These are phyloP conservation scores for Acleris emargana DNA, from an alignment of 2,888 invertebrate species.

Conservation along the genomic window DNA sequence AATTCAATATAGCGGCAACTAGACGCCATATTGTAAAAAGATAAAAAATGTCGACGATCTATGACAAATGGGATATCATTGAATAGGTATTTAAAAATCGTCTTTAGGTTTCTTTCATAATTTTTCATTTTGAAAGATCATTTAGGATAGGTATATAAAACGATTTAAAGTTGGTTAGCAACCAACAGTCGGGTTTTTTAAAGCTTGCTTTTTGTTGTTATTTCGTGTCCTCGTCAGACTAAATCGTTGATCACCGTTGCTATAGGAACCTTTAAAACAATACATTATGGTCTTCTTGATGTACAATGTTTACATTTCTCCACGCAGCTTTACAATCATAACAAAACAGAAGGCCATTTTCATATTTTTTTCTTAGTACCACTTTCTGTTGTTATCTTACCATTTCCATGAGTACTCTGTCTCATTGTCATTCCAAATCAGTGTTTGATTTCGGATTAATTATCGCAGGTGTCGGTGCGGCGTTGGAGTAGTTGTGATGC, in stretches of 20 bases:
- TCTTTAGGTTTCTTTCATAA: no score
- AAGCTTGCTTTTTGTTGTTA: no score
- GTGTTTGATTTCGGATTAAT: constrained; percentile 55
- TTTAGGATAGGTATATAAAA: no score
- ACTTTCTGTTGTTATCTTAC: not conserved
- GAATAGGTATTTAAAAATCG: no score
- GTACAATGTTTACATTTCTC: not conserved
- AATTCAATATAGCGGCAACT: no score
- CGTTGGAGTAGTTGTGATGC: constrained; percentile 63
- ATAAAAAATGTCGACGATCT: no score
- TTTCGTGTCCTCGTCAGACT: not conserved
- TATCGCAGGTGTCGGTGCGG: constrained; percentile 55
- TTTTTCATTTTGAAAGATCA: no score
- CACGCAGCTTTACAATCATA: not conserved
- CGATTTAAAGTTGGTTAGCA: no score
- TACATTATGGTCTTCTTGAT: constrained; percentile 8
- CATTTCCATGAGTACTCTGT: constrained; percentile 3
- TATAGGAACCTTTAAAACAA: constrained; percentile 1
- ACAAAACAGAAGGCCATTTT: not conserved
- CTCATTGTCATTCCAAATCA: constrained; percentile 26
- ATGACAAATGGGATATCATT: no score
- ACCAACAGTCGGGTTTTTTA: no score
- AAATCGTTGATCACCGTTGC: constrained; percentile 6
- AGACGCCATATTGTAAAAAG: no score
- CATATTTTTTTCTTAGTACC: not conserved